Percentiles rank a stretch among this genome's conserved stretches.
These are phyloP conservation scores for Drosophila aldrichi DNA, from an alignment of 2,888 invertebrate genomes.

Conservation along the genomic window DNA sequence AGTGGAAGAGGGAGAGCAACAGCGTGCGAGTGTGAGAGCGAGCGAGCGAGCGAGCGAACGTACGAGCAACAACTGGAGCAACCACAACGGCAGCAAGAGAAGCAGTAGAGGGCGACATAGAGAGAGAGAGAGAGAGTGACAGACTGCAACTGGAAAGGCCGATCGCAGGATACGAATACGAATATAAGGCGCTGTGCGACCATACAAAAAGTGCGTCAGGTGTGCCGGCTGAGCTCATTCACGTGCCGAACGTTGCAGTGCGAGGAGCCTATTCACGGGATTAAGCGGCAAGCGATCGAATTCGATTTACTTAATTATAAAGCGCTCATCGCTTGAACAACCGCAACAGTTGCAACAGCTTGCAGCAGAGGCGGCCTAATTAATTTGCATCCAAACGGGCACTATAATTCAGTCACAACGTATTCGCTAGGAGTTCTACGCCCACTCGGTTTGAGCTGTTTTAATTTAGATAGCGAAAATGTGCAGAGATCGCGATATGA, in stretches of 20 bases:
- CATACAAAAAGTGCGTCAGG: conserved; percentile 61
- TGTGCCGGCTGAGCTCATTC: conserved; percentile 53
- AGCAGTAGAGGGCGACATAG: conserved; percentile 5
- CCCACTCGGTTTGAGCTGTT: conserved; percentile 83
- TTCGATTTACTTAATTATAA: background rate
- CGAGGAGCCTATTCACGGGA: conserved; percentile 19
- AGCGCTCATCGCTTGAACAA: conserved; percentile 12
- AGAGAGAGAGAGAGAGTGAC: conserved; percentile 23
- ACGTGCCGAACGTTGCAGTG: conserved; percentile 51
- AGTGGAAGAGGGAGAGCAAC: conserved; percentile 27
- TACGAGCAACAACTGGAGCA: conserved; percentile 16
- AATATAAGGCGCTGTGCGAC: conserved; percentile 6
- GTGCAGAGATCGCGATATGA: conserved; percentile 86
- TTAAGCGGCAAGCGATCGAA: conserved; percentile 3
- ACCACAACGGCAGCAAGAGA: conserved; percentile 7
- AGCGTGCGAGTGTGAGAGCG: conserved; percentile 23
- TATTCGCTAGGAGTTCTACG: conserved; percentile 85
- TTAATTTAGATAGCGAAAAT: conserved; percentile 85
- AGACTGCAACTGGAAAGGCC: conserved; percentile 35
- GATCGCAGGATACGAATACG: conserved; percentile 68
- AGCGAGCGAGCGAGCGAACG: conserved; percentile 24
- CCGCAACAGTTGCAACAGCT: conserved; percentile 55
- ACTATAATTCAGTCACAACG: conserved; percentile 85
- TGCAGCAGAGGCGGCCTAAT: conserved; percentile 56
- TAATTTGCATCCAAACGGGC: conserved; percentile 66